These are phyloP conservation scores for Resseliella maxima DNA, from an alignment of 2,888 invertebrate species.

Conservation along the genomic window DNA sequence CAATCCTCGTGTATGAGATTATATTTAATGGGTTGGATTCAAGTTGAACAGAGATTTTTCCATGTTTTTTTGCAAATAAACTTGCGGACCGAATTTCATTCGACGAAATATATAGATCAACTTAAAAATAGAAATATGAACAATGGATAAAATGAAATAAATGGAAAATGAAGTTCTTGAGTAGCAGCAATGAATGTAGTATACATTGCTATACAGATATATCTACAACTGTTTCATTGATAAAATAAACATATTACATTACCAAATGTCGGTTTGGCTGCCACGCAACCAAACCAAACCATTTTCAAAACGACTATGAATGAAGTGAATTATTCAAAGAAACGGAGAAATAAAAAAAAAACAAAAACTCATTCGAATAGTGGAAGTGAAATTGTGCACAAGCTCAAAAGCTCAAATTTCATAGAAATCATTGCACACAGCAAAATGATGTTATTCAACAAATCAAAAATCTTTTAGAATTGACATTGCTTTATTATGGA, in stretches of 20 bases:
- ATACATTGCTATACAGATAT: too few species aligned
- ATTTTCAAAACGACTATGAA: background rate
- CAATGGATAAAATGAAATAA: background rate
- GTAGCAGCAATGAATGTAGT: background rate
- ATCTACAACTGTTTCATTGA: background rate
- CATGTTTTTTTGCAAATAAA: background rate
- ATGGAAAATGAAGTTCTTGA: background rate
- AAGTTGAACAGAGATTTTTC: background rate
- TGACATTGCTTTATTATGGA: constrained; percentile 19
- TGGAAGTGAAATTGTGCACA: too few species aligned
- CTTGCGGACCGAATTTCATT: background rate
- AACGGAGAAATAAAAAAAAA: too few species aligned
- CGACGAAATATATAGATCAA: constrained; percentile 4
- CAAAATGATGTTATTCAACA: too few species aligned
- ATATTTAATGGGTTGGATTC: background rate
- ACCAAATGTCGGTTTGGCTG: constrained; percentile 6
- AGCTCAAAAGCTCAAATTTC: too few species aligned
- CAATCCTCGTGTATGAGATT: constrained; percentile 3
- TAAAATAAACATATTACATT: background rate
- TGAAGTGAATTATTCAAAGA: background rate
- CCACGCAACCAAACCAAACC: background rate
- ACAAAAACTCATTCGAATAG: too few species aligned
- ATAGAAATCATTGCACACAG: too few species aligned
- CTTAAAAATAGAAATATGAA: background rate
- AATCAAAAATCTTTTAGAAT: background rate